Evolutionary conservation across 30 jellyfish, hydroid and myxozoan species (phyloP), one percentile per base, ranked within the genome.

Genomic region (Hydractinia symbiolongicarpus): DNA sequence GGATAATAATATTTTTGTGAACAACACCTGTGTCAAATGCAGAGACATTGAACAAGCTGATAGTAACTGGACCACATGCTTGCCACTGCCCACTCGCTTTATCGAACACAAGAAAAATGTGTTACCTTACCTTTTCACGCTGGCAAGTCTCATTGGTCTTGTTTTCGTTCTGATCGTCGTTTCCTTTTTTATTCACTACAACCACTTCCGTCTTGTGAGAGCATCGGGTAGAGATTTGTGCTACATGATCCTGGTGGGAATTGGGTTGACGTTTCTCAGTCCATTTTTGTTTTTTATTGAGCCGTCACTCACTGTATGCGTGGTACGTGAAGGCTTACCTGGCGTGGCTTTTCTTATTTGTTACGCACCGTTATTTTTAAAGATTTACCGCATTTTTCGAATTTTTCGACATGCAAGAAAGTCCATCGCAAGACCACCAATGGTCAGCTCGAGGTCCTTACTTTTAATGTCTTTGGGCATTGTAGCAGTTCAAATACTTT

Each of bases 151-250:
- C 55, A 44, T 87, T 50, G 98, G 98, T 13, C n/a, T 87, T n/a
- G 8, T 81, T 5, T 66, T 86, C 13, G 83, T 92, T 14, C 58
- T 82, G 66, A 82, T 87, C 67, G 96, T 87, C 56, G 86, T 75
- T 75, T 84, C 58, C 15, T 68, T 93, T 76, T 80, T 93, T 50
- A 64, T 87, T n/a, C 78, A 82, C 78, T 54, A 93, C 83, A 77
- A 78, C 87, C 71, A 84, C 16, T 51, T 52, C 78, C 83, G 96
- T 17, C 16, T 84, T 17, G 93, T 93, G 20, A 81, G 76, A 54
- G 90, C 95, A 5, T 87, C 95, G 30, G 94, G 98, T 44, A 77
- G 98, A 68, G 96, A 93, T 53, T 80, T 93, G 17, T 93, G 98
- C 88, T 60, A 87, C 79, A 83, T 76, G 55, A 84, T 87, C 60